phyloP scores from a whole-genome alignment of 2,797 vertebrate genomes.

The Oceanodroma leucorhoa region DNA sequence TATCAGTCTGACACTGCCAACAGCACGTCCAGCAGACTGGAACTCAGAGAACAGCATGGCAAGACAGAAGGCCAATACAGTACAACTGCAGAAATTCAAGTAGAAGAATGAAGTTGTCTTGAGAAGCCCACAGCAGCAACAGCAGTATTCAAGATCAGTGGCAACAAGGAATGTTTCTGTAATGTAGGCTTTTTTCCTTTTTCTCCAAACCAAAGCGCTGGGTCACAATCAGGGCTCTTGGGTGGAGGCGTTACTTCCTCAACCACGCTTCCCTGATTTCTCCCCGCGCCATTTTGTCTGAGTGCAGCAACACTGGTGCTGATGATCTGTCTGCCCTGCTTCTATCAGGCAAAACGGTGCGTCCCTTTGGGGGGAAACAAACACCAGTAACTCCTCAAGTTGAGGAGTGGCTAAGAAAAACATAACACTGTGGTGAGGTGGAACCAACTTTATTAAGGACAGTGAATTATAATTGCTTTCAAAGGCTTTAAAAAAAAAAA shows the following conservation, averaged over 20 bases:
- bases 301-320: background rate
- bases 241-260: background rate
- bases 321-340: background rate
- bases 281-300: background rate
- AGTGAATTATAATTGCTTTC: constrained; percentile 67
- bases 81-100: constrained; percentile 52
- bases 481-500: constrained; percentile 28
- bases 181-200: background rate
- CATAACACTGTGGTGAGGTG: constrained; percentile 35
- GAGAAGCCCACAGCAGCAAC: constrained; percentile 27
- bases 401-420: constrained; percentile 41
- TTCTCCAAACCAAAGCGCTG: background rate
- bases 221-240: background rate
- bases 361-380: background rate
- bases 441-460: constrained; percentile 75
- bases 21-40: background rate
- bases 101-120: constrained; percentile 16
- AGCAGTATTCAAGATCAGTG: constrained; percentile 13
- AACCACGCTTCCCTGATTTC: background rate
- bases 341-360: background rate
- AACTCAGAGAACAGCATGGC: background rate
- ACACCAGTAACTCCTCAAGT: background rate
- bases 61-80: constrained; percentile 23
- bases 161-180: constrained; percentile 24
- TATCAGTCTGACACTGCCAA: background rate